These are phyloP conservation scores for Catharus ustulatus DNA, from an alignment of 2,797 vertebrate genomes.

Conservation along the genomic window DNA sequence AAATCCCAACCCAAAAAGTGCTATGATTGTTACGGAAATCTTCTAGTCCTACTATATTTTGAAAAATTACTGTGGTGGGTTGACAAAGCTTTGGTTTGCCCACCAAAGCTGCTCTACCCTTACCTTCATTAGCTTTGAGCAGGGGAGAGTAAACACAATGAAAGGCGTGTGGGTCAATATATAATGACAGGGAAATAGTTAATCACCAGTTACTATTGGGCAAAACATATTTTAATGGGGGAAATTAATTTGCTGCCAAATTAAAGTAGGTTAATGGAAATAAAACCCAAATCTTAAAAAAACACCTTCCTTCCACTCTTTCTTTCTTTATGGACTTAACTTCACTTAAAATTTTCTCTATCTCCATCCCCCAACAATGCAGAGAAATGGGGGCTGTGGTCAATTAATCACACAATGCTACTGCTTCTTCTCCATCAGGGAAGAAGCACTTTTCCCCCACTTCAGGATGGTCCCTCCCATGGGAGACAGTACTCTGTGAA, in stretches of 20 bases:
- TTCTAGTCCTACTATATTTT: neutral
- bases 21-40: neutral
- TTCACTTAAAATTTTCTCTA: neutral
- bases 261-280: neutral
- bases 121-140: neutral
- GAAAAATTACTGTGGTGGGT: neutral
- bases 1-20: neutral
- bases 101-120: neutral
- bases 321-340: neutral
- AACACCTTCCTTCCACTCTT: neutral
- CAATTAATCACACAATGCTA: neutral
- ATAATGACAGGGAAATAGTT: neutral
- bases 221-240: neutral
- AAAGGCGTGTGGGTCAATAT: neutral
- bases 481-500: neutral
- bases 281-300: neutral
- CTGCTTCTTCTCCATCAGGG: neutral
- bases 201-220: neutral
- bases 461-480: too few relatives aligned
- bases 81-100: neutral
- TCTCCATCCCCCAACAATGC: neutral
- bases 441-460: neutral
- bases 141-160: neutral
- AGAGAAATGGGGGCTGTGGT: neutral
- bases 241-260: neutral